These are phyloP conservation scores for Stichodactyla mertensii DNA, from an alignment of 64 coral and sea anemone species.

Conservation along the genomic window DNA sequence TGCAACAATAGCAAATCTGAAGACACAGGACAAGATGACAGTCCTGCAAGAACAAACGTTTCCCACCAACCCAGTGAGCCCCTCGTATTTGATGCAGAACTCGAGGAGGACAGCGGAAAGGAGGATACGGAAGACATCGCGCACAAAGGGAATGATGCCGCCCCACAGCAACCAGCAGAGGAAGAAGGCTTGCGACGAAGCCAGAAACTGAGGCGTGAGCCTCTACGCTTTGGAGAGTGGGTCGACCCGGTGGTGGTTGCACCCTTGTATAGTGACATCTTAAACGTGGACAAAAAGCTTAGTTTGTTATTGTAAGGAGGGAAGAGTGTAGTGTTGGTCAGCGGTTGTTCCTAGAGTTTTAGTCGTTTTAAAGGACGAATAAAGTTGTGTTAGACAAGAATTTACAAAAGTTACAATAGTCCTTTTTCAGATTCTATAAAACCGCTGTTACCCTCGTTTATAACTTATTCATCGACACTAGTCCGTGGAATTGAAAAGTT, in stretches of 20 bases:
- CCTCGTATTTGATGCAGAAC: slow-evolving; percentile 16
- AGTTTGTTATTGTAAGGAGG: neutral
- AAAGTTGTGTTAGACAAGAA: no score
- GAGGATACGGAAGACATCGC: neutral
- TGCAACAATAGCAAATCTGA: neutral
- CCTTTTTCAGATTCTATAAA: no score
- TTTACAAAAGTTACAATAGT: no score
- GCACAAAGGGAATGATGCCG: neutral
- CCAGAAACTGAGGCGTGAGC: slow-evolving; percentile 16
- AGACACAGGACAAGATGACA: neutral
- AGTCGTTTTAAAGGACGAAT: no score
- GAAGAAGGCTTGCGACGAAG: slow-evolving; percentile 11
- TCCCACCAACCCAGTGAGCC: neutral
- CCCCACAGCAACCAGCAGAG: neutral
- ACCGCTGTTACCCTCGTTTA: no score
- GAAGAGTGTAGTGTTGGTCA: slow-evolving; percentile 20
- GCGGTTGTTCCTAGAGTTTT: neutral
- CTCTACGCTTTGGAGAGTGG: slow-evolving; percentile 22
- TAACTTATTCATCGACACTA: no score
- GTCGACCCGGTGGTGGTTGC: neutral
- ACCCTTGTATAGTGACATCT: slow-evolving; percentile 18
- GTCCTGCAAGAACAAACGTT: neutral
- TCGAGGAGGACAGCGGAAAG: slow-evolving; percentile 12
- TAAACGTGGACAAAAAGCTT: neutral
- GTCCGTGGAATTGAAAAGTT: no score